Conservation (phyloP, 2,888 invertebrate genomes). For the Colletes collaris region DNA sequence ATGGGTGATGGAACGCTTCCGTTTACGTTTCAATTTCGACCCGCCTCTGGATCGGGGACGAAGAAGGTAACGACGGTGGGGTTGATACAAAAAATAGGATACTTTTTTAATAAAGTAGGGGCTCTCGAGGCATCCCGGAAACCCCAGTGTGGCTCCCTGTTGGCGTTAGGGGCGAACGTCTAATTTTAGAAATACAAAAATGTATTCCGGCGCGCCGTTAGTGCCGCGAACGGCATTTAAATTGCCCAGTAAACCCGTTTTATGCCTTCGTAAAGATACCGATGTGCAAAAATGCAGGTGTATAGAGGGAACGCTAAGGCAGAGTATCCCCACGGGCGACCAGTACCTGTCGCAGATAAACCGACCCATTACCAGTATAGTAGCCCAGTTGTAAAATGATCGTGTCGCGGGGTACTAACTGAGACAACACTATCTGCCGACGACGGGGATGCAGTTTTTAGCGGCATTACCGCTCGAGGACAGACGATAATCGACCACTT, state of each 20-base stretch:
- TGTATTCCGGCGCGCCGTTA: slow-evolving; percentile 43
- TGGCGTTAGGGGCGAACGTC: slow-evolving; percentile 27
- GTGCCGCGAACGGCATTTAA: slow-evolving; percentile 54
- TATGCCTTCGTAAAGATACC: slow-evolving; percentile 66
- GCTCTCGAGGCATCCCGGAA: too few species aligned
- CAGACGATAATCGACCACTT: slow-evolving; percentile 61
- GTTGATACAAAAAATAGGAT: too few species aligned
- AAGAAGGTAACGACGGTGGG: too few species aligned
- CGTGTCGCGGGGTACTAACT: slow-evolving; percentile 58
- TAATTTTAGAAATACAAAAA: slow-evolving; percentile 56
- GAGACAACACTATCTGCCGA: slow-evolving; percentile 62
- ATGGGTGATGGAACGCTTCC: too few species aligned
- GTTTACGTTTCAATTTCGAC: slow-evolving; percentile 3
- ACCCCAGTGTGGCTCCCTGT: slow-evolving; percentile 16
- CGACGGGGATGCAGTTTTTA: slow-evolving; percentile 57
- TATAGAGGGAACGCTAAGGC: slow-evolving; percentile 13
- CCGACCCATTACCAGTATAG: slow-evolving; percentile 60
- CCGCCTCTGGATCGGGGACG: not conserved
- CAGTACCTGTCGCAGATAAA: slow-evolving; percentile 56
- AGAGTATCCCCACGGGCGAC: slow-evolving; percentile 41
- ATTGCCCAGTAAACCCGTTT: slow-evolving; percentile 65
- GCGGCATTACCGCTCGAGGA: slow-evolving; percentile 31
- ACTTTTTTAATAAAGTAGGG: too few species aligned
- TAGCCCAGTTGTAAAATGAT: slow-evolving; percentile 65
- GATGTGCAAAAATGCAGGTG: slow-evolving; percentile 62